A percentile compares a stretch with the other conserved stretches of the same genome.
Evolutionary conservation across 2,113 vertebrate species (phyloP).

Genomic region (Thomomys bottae): DNA sequence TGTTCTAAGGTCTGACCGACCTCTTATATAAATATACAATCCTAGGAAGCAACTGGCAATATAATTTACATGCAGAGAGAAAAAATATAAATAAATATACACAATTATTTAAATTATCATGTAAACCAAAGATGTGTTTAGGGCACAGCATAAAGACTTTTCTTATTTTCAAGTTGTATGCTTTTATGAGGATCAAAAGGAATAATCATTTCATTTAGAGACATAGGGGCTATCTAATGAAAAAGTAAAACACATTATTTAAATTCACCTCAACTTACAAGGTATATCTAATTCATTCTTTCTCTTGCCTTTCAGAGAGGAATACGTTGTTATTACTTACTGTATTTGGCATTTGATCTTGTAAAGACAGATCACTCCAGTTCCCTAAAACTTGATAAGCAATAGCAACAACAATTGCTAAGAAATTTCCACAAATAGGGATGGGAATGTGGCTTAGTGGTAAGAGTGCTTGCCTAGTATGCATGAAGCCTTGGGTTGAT

Average conservation of each 20-base stretch:
- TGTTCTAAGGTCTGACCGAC: conserved; percentile 11
- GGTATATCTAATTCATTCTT: background rate
- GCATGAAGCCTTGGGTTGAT: too few relatives aligned
- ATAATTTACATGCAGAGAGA: background rate
- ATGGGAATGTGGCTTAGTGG: too few relatives aligned
- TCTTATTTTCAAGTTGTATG: background rate
- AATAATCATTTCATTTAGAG: conserved; percentile 40
- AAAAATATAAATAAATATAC: background rate
- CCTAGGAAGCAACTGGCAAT: background rate
- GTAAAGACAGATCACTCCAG: background rate
- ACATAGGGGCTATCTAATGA: background rate
- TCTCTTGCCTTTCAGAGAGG: background rate
- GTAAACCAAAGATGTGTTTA: conserved; percentile 15
- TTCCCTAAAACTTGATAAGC: conserved; percentile 3
- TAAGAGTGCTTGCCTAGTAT: too few relatives aligned
- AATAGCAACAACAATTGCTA: background rate
- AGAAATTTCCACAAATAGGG: too few relatives aligned
- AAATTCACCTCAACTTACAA: conserved; percentile 23
- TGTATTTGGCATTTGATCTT: conserved; percentile 13
- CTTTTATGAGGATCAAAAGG: conserved; percentile 1
- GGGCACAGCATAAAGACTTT: background rate
- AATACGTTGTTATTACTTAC: background rate
- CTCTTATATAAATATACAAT: background rate
- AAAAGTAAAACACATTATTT: conserved; percentile 51
- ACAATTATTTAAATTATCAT: conserved; percentile 27